Conservation (phyloP, 2,113 vertebrate species). For the Calonectris borealis region DNA sequence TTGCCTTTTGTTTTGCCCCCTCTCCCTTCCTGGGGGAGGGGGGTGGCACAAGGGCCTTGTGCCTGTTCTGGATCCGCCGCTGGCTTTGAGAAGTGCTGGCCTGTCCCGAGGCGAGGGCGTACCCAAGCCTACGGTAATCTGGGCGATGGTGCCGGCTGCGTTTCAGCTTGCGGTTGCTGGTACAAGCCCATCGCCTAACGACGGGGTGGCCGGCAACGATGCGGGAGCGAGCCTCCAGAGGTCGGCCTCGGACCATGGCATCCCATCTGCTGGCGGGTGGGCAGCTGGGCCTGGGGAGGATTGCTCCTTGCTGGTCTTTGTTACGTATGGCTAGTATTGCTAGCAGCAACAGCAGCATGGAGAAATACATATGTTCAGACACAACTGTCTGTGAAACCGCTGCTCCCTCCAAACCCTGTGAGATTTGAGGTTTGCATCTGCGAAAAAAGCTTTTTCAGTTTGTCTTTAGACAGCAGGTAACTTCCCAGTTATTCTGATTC, state of each 20-base stretch:
- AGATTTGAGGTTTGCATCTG: neutral
- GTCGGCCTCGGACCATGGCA: neutral
- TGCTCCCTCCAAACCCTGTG: neutral
- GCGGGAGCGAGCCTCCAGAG: slow-evolving; percentile 39
- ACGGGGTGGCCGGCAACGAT: neutral
- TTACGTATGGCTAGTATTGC: neutral
- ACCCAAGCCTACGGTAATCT: neutral
- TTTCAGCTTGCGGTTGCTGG: neutral
- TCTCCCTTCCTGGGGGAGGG: neutral
- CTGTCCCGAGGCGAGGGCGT: fast-evolving
- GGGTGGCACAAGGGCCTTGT: neutral
- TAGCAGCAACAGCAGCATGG: neutral
- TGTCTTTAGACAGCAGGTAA: neutral
- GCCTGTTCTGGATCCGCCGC: neutral
- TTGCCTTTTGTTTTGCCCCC: neutral
- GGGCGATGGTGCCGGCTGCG: neutral
- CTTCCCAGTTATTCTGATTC: neutral
- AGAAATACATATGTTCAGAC: fast-evolving
- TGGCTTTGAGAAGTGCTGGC: neutral
- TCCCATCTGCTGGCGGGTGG: fast-evolving
- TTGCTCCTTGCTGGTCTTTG: neutral
- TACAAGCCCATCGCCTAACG: neutral
- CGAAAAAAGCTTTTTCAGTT: neutral
- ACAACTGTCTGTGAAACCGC: neutral
- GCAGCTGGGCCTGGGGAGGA: neutral